Conservation (phyloP, 2,797 vertebrate genomes). For the Poeciliopsis paucimaculata region DNA sequence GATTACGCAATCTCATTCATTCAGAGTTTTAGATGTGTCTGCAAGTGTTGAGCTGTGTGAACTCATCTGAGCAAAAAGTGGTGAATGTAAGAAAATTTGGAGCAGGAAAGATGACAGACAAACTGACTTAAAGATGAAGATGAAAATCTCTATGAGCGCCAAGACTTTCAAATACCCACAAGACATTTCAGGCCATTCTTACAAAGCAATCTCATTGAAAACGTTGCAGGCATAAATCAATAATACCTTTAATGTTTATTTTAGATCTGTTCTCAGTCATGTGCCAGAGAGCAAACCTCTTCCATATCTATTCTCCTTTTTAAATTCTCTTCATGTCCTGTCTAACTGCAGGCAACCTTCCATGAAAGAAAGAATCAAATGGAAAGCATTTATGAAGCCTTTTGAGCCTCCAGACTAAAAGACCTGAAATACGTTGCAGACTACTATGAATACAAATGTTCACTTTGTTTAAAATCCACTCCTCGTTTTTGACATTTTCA, state of each 20-base stretch:
- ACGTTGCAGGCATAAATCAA: not conserved
- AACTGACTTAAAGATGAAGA: not conserved
- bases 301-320: not conserved
- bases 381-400: conserved; percentile 21
- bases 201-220: conserved; percentile 9
- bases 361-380: conserved; percentile 14
- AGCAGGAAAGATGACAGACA: not conserved
- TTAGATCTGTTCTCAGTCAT: not conserved
- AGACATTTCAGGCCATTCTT: conserved; percentile 15
- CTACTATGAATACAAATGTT: conserved; percentile 45
- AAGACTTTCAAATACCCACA: not conserved
- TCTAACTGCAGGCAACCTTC: not conserved
- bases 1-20: not conserved
- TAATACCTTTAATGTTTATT: not conserved
- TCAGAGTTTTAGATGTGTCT: not conserved
- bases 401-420: conserved; percentile 21
- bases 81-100: not conserved
- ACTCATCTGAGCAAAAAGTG: not conserved
- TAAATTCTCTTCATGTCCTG: conserved; percentile 1
- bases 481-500: conserved; percentile 25
- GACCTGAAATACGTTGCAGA: conserved; percentile 13
- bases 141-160: conserved; percentile 1
- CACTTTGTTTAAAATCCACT: conserved; percentile 19
- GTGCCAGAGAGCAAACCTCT: not conserved
- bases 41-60: conserved; percentile 6